phyloP scores from a whole-genome alignment of 2,113 vertebrate genomes.

The Peucedramus taeniatus region DNA sequence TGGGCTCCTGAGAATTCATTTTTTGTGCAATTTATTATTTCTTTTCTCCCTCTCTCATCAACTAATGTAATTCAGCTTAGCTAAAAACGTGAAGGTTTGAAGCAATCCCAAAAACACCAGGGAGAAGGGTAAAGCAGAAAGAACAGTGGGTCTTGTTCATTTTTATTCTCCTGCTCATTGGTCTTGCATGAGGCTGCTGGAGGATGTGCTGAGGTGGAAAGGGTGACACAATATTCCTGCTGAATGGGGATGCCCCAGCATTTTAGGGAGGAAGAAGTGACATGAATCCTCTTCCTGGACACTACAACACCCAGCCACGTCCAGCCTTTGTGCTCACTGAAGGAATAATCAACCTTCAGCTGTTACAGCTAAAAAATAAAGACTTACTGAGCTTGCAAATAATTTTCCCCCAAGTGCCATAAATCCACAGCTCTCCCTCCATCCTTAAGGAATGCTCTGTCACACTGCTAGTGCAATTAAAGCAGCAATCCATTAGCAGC shows the following conservation, averaged over 20 bases:
- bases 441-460: neutral
- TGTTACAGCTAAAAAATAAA: neutral
- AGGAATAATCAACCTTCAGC: neutral
- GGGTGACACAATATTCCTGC: neutral
- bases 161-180: neutral
- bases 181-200: neutral
- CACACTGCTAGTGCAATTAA: neutral
- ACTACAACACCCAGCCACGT: neutral
- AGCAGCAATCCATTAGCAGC: neutral
- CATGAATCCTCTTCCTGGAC: neutral
- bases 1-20: neutral
- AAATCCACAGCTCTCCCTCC: neutral
- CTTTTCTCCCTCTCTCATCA: neutral
- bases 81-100: neutral
- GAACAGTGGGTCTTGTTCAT: neutral
- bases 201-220: fast-evolving
- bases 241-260: neutral
- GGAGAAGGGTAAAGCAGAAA: neutral
- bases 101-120: neutral
- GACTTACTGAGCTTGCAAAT: neutral
- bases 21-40: neutral
- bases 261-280: neutral
- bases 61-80: neutral
- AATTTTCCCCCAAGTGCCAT: neutral
- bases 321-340: neutral